phyloP scores from a whole-genome alignment of 2,113 vertebrate genomes.

The Mixornis gularis region DNA sequence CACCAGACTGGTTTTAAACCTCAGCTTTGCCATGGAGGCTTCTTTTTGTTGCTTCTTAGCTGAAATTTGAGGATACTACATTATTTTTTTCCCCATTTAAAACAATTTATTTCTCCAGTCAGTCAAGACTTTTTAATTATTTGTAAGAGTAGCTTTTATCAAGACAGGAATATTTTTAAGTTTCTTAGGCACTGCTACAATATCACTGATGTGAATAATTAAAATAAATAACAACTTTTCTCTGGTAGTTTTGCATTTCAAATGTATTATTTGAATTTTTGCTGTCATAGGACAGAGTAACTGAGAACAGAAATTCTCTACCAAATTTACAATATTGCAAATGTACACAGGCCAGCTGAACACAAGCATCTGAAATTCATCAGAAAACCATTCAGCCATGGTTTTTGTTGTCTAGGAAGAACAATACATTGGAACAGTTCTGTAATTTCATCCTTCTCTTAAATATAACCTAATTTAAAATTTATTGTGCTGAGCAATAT shows the following conservation, averaged over 20 bases:
- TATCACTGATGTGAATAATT: not conserved
- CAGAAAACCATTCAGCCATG: not conserved
- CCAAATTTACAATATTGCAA: not conserved
- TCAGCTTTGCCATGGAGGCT: not conserved
- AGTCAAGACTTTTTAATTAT: not conserved
- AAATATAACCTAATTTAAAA: constrained; percentile 1
- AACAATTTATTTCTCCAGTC: not conserved
- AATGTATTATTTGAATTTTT: not conserved
- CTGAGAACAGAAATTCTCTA: not conserved
- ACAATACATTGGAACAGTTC: not conserved
- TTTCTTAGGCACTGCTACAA: not conserved
- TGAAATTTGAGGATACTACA: not conserved
- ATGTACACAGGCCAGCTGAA: not conserved
- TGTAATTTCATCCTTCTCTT: not conserved
- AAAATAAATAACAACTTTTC: not conserved
- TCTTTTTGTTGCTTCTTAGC: not conserved
- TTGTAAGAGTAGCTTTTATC: not conserved
- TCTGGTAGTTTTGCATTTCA: not conserved
- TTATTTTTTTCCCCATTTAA: not conserved
- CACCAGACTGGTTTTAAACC: not conserved
- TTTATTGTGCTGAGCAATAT: not conserved
- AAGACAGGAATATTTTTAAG: not conserved
- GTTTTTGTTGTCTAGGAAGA: not conserved
- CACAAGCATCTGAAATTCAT: not conserved
- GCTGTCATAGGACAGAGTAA: not conserved